Percentiles rank a stretch among this genome's conserved stretches.
phyloP scores from a whole-genome alignment of 2,888 invertebrate genomes.

The Caenorhabditis sulstoni region DNA sequence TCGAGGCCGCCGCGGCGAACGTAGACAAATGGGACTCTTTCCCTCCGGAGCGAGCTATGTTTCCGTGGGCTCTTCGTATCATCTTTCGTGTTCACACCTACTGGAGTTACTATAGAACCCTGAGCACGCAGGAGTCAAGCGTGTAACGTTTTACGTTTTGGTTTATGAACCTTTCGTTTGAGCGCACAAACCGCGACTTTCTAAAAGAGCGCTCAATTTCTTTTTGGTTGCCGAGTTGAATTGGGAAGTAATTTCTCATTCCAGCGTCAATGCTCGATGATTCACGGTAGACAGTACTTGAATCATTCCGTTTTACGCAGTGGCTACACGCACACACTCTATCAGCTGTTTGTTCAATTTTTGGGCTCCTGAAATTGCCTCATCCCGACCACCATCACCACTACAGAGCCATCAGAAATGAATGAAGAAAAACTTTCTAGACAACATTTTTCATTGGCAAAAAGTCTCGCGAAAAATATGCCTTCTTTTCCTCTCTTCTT shows the following conservation, averaged over 20 bases:
- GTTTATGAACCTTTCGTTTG: constrained; percentile 23
- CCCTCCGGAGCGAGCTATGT: constrained; percentile 29
- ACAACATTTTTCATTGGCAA: constrained; percentile 33
- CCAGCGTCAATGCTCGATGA: background rate
- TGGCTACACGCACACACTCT: background rate
- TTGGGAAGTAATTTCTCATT: background rate
- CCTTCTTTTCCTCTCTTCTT: constrained; percentile 17
- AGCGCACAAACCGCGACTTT: background rate
- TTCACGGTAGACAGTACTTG: constrained; percentile 10
- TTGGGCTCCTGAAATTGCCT: constrained; percentile 4
- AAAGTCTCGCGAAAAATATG: constrained; percentile 31
- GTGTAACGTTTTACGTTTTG: constrained; percentile 46
- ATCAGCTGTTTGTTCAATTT: constrained; percentile 16
- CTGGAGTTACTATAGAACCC: constrained; percentile 21
- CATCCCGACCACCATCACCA: constrained; percentile 3
- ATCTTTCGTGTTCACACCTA: constrained; percentile 56
- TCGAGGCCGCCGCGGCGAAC: constrained; percentile 16
- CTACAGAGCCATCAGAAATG: constrained; percentile 52
- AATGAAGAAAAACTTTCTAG: constrained; percentile 55
- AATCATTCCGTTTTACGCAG: constrained; percentile 7
- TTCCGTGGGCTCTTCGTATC: constrained; percentile 44
- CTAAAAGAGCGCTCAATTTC: background rate
- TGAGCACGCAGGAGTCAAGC: background rate
- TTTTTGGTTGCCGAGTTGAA: constrained; percentile 2
- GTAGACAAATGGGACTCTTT: constrained; percentile 45